Base-by-base conservation (phyloP, 2,797 vertebrate species). In the Tiaroga cobitis region DNA sequence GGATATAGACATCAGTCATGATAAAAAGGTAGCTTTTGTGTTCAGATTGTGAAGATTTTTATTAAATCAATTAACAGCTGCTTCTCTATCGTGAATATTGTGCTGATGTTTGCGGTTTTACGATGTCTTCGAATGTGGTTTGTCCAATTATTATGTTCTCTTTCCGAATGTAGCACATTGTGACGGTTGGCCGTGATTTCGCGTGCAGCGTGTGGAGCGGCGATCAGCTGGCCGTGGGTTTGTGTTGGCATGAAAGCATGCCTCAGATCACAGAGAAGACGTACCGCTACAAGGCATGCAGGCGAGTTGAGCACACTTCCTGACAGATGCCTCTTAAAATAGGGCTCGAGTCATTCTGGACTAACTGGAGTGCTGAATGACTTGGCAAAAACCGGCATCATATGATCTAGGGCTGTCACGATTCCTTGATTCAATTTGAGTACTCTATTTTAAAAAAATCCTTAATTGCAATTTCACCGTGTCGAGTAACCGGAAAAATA, bases 271-370 rank as follows among this genome's bases (percentile, higher is more conserved):
- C 95, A 0, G 95, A 96, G 84, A 97, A 95, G 90, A 94, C 93
- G 3, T 99, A 99, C 86, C 96, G 97, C 86, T 98, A 98, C 88
- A 96, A 96, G 92, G 95, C 96, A 54, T 98, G 97, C 97, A 96
- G 97, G 98, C 97, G 89, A 91, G 92, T 89, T 19, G n/a, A 21
- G n/a, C 16, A 24, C 18, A n/a, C 10, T 18, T 46, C 74, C 51
- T 21, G 43, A 74, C 15, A 69, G 32, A 49, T 73, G 77, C 16
- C 18, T 7, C 39, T 46, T 65, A 39, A 59, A 8, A 24, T 24
- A 34, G 29, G 46, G 26, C 19, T 49, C 10, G 26, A 26, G n/a
- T 49, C n/a, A 63, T 29, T 63, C 29, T n/a, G 9, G 56, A n/a
- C 24, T 59, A 13, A 59, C 56, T 26, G 56, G 59, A 15, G 59